phyloP scores from a whole-genome alignment of 2,113 vertebrate genomes.

The Lophotis ruficrista region DNA sequence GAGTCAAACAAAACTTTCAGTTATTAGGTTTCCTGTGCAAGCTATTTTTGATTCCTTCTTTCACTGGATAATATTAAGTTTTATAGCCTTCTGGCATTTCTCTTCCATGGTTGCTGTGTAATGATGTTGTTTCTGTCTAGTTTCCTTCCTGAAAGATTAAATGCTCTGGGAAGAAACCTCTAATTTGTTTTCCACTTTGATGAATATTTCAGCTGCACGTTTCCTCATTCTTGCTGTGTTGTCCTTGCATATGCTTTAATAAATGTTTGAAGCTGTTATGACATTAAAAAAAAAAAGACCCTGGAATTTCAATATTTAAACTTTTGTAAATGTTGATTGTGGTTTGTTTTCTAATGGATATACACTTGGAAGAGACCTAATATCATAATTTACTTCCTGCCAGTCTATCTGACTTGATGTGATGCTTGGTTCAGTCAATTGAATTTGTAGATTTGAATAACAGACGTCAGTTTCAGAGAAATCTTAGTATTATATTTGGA shows the following conservation, averaged over 20 bases:
- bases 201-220: not conserved
- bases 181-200: not conserved
- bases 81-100: not conserved
- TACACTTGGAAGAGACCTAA: not conserved
- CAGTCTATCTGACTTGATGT: not conserved
- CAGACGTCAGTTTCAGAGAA: not conserved
- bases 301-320: not conserved
- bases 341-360: not conserved
- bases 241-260: not conserved
- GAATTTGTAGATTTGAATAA: not conserved
- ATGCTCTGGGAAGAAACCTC: not conserved
- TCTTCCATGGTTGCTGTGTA: not conserved
- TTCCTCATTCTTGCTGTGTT: not conserved
- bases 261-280: not conserved
- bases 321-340: not conserved
- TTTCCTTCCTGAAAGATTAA: slow-evolving; percentile 13
- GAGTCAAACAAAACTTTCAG: not conserved
- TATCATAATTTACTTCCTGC: not conserved
- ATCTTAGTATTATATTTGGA: not conserved
- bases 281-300: not conserved
- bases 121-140: not conserved
- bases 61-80: not conserved
- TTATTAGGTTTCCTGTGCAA: not conserved
- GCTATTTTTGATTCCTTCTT: not conserved
- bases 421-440: not conserved